These are phyloP conservation scores for Lampris incognitus DNA, from an alignment of 2,113 vertebrate species.

Conservation along the genomic window DNA sequence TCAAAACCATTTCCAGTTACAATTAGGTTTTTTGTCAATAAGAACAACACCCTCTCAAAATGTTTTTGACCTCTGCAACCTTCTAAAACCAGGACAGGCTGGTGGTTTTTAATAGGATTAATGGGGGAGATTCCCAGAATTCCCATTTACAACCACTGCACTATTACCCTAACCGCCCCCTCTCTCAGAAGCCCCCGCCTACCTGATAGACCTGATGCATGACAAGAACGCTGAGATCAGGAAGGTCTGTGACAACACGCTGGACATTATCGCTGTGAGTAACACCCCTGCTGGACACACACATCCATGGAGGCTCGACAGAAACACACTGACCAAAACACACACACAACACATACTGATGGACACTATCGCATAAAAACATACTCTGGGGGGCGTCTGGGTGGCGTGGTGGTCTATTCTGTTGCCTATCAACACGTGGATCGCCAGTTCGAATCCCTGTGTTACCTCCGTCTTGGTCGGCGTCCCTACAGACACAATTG, in stretches of 20 bases:
- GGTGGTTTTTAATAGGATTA: background rate
- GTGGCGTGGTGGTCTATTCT: no score
- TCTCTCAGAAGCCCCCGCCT: conserved; percentile 91
- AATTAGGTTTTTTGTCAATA: no score
- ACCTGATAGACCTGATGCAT: conserved; percentile 97
- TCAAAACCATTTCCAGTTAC: no score
- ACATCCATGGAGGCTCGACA: background rate
- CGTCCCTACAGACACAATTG: no score
- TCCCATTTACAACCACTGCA: background rate
- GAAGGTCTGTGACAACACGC: conserved; percentile 96
- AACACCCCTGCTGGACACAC: conserved; percentile 12
- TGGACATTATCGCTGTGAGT: conserved; percentile 97
- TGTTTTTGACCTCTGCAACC: no score
- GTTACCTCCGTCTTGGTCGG: no score
- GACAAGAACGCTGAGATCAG: conserved; percentile 96
- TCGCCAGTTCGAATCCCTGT: no score
- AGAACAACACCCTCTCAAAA: no score
- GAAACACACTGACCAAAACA: no score
- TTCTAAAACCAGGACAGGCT: background rate
- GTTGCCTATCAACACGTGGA: no score
- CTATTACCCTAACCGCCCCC: conserved; percentile 80
- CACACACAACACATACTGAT: conserved; percentile 4
- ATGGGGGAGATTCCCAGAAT: no score
- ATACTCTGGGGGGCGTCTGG: no score
- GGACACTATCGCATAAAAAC: background rate